phyloP scores from a whole-genome alignment of 1,140 invertebrate genomes.

The Akabosia matsudoensis region DNA sequence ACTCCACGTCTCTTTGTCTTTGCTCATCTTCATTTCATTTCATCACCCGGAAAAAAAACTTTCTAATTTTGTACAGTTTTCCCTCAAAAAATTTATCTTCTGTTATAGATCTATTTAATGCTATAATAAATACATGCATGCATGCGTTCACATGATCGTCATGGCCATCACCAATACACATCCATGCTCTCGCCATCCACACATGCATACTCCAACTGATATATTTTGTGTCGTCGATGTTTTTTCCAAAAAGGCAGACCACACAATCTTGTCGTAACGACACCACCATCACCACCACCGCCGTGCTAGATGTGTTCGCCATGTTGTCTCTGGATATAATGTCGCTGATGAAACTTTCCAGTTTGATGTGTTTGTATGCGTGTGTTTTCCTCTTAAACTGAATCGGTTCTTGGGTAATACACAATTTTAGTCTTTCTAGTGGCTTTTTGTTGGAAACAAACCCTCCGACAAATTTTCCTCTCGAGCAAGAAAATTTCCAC shows the following conservation, averaged over 20 bases:
- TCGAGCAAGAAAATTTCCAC: constrained; percentile 7
- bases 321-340: too few species aligned
- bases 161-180: neutral
- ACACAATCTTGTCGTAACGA: too few species aligned
- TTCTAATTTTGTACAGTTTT: constrained; percentile 39
- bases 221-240: too few species aligned
- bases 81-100: constrained; percentile 36
- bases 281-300: too few species aligned
- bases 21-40: constrained; percentile 21
- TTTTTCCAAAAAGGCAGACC: too few species aligned
- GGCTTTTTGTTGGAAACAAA: neutral
- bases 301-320: too few species aligned
- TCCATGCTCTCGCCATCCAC: too few species aligned
- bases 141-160: neutral
- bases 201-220: too few species aligned
- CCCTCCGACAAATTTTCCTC: constrained; percentile 3
- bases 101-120: constrained; percentile 14
- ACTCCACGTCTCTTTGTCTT: neutral
- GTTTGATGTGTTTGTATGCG: neutral
- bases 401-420: neutral
- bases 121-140: neutral
- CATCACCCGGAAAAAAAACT: constrained; percentile 35
- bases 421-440: neutral
- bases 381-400: neutral
- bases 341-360: too few species aligned